Conservation (phyloP, 2,888 invertebrate species). For the Anoncus sp. region DNA sequence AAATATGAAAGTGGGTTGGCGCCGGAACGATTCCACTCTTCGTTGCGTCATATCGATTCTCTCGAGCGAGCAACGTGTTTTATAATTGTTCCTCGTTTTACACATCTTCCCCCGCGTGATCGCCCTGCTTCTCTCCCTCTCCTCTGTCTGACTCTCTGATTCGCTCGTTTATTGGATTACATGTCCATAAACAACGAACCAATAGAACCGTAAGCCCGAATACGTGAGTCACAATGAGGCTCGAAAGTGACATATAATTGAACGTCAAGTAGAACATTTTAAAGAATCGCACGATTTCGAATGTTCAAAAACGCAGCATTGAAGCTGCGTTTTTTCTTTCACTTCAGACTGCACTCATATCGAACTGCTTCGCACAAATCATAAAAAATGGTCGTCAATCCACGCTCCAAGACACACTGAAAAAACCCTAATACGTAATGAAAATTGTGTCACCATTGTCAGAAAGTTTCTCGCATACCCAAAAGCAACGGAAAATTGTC, state of each 20-base stretch:
- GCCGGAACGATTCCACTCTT: constrained; percentile 67
- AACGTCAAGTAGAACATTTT: too few species aligned
- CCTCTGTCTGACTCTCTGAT: not conserved
- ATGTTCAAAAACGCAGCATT: too few species aligned
- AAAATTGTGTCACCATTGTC: not conserved
- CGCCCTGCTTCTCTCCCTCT: constrained; percentile 1
- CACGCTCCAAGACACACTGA: too few species aligned
- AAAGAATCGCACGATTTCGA: too few species aligned
- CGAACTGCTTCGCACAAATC: too few species aligned
- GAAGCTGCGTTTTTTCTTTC: too few species aligned
- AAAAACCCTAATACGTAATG: too few species aligned
- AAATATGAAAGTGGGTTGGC: constrained; percentile 69
- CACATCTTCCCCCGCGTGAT: constrained; percentile 6
- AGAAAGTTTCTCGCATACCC: not conserved
- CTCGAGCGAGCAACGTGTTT: constrained; percentile 49
- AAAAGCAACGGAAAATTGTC: constrained; percentile 4
- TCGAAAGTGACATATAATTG: too few species aligned
- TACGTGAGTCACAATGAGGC: too few species aligned
- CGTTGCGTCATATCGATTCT: constrained; percentile 66
- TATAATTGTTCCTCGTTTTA: constrained; percentile 52
- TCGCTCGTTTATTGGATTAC: constrained; percentile 24
- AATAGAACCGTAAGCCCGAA: too few species aligned
- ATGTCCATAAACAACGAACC: constrained; percentile 15
- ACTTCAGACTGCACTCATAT: too few species aligned
- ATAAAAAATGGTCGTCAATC: too few species aligned